A percentile compares a stretch with the other conserved stretches of the same genome.
Conservation (phyloP, 1,140 invertebrate genomes). For the Ptiloglossa arizonensis region DNA sequence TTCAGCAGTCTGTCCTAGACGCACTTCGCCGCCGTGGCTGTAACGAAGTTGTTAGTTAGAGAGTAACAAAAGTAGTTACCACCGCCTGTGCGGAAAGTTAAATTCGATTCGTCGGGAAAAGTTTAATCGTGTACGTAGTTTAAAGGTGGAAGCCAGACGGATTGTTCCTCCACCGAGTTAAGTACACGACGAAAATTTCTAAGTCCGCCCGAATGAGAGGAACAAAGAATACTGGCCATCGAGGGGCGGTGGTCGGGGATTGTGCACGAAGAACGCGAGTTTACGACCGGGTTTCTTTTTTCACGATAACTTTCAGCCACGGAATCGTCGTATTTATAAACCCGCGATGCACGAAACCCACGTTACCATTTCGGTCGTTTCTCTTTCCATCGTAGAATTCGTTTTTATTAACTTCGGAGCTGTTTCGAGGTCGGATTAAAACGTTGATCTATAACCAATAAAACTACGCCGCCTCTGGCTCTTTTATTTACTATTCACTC, state of each 20-base stretch:
- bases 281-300: background rate
- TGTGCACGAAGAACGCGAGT: background rate
- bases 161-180: slow-evolving; percentile 67
- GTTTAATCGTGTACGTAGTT: slow-evolving; percentile 77
- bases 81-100: slow-evolving; percentile 74
- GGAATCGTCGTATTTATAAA: too few relatives aligned
- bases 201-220: slow-evolving; percentile 44
- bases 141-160: slow-evolving; percentile 55
- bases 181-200: slow-evolving; percentile 65
- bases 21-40: slow-evolving; percentile 57
- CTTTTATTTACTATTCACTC: too few relatives aligned
- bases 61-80: slow-evolving; percentile 77
- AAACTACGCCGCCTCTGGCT: too few relatives aligned
- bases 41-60: slow-evolving; percentile 71
- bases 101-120: slow-evolving; percentile 77
- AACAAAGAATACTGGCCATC: slow-evolving; percentile 51
- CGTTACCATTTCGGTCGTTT: too few relatives aligned
- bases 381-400: too few relatives aligned
- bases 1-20: slow-evolving; percentile 47
- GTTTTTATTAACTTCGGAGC: too few relatives aligned
- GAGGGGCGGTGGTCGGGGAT: background rate
- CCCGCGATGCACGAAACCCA: too few relatives aligned
- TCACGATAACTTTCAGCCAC: background rate
- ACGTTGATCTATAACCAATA: too few relatives aligned
- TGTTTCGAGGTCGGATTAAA: too few relatives aligned